Evolutionary conservation across 2,797 vertebrate species (phyloP).

Genomic region (Enoplosus armatus): DNA sequence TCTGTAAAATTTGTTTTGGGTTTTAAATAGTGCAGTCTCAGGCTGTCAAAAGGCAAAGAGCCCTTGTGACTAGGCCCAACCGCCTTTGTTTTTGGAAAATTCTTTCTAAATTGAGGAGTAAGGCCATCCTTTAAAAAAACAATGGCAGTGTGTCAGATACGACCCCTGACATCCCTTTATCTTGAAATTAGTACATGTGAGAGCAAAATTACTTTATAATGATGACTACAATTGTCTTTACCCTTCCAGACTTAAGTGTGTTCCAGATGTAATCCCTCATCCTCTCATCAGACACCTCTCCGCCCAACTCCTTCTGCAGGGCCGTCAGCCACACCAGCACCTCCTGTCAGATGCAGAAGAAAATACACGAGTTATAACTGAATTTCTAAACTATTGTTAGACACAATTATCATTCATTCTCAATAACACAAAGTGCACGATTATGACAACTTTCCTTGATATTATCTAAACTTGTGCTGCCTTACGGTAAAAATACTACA

Average conservation of each 20-base stretch:
- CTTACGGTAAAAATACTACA: background rate
- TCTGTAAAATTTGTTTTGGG: background rate
- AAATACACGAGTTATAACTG: background rate
- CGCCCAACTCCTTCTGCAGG: constrained; percentile 96
- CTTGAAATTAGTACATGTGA: background rate
- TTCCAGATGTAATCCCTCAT: constrained; percentile 99
- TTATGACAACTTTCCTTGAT: background rate
- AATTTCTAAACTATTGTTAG: background rate
- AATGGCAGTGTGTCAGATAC: background rate
- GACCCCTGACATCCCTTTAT: background rate
- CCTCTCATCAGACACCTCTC: constrained; percentile 94
- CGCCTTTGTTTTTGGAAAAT: background rate
- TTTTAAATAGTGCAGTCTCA: background rate
- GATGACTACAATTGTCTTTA: constrained; percentile 71
- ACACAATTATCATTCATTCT: background rate
- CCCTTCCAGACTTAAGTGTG: constrained; percentile 97
- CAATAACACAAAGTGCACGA: background rate
- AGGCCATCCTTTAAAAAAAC: background rate
- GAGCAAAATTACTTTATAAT: background rate
- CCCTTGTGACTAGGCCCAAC: background rate
- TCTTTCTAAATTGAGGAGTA: background rate
- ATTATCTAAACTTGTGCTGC: background rate
- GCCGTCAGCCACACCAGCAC: constrained; percentile 97
- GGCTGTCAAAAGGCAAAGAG: background rate
- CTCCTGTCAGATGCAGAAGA: constrained; percentile 83